Base-by-base conservation (phyloP, 2,888 invertebrate species). In the Epinotia bilunana region DNA sequence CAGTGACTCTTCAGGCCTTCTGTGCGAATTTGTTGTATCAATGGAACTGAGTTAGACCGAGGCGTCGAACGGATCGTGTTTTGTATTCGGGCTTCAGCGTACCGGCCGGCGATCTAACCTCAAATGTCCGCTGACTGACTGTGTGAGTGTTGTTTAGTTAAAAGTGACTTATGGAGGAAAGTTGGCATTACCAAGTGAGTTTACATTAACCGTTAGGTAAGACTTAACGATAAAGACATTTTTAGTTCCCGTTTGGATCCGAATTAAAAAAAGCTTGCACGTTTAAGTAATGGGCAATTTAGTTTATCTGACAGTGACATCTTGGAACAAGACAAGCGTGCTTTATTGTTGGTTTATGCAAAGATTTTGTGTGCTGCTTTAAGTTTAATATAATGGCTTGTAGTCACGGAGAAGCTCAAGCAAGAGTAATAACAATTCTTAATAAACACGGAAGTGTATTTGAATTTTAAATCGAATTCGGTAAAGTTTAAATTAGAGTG, bases 131-230 rank as follows among this genome's bases (percentile, higher is more conserved):
- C 82, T 81, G 80, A 85, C 87, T 87, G 85, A 86, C 80, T 89
- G 93, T 93, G 92, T 92, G 93, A 93, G 92, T 86, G 87, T 86
- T 81, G 86, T 88, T 88, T 86, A 84, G 84, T 87, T 88, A 82
- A 85, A 83, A 78, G 79, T 71, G 73, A 75, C 70, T 70, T 81
- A 90, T 88, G 90, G 87, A 87, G 84, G 81, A 83, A 83, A 84
- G 85, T 84, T 82, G 84, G 85, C 81, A 81, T 80, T 83, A 82
- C 81, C 87, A 90, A 87, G 91, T 91, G 90, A 90, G 90, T 90
- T 87, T 76, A 60, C 33, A 63, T 72, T 74, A 80, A 74, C 74
- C 73, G 81, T 79, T 79, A 80, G 80, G 81, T 80, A 82, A 83
- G 82, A 76, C 80, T 60, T 16, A 28, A 28, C 33, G 71, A 73